Conservation (phyloP, 2,888 invertebrate genomes). For the Copidosoma aretas region DNA sequence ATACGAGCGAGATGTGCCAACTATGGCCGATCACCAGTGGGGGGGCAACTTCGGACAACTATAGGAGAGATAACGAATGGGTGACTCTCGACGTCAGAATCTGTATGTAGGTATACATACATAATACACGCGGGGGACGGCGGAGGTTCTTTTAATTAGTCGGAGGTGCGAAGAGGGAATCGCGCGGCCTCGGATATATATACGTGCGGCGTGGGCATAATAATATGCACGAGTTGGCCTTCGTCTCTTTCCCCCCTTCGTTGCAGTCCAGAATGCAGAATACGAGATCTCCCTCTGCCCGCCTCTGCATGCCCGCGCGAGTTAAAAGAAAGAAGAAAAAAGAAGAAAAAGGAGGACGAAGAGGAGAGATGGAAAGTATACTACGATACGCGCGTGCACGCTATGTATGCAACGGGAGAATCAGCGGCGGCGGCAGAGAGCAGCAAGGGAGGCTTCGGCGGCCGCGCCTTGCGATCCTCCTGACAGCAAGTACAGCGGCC, state of each 20-base stretch:
- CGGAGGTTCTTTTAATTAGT: conserved; percentile 57
- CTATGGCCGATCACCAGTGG: neutral
- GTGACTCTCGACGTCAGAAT: too few relatives aligned
- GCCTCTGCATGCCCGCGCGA: neutral
- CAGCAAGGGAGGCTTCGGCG: conserved; percentile 20
- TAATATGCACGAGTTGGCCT: conserved; percentile 9
- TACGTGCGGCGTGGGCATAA: too few relatives aligned
- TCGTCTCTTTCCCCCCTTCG: conserved; percentile 9
- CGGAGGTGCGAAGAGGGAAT: conserved; percentile 54
- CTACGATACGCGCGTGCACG: too few relatives aligned
- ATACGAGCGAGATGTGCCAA: neutral
- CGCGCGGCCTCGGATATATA: conserved; percentile 44
- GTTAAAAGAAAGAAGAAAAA: too few relatives aligned
- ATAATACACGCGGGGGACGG: conserved; percentile 24
- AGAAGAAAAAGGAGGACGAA: neutral
- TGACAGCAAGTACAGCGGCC: neutral
- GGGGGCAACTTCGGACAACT: too few relatives aligned
- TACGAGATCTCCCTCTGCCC: neutral
- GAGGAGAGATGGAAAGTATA: conserved; percentile 1
- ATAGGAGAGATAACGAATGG: too few relatives aligned
- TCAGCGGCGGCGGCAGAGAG: neutral
- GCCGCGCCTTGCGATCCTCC: conserved; percentile 28
- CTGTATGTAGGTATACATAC: too few relatives aligned
- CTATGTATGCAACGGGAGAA: neutral
- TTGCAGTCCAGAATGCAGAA: conserved; percentile 19